Evolutionary conservation across 2,888 invertebrate species (phyloP).

Genomic region (Onchidella celtica): DNA sequence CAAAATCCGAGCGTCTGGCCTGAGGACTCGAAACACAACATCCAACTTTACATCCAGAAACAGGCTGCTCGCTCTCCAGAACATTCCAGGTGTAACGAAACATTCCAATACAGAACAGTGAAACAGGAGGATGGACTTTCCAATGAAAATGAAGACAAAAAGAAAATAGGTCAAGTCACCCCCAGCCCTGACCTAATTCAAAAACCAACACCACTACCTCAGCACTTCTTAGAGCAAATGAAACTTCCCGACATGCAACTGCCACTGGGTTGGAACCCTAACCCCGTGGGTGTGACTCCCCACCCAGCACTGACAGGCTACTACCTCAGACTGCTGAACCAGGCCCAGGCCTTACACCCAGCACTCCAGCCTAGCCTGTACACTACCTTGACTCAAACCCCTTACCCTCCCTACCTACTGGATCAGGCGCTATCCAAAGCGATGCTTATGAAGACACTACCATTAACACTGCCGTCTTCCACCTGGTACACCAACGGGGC

Average conservation of each 20-base stretch:
- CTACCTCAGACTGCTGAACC: constrained; percentile 25
- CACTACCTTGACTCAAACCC: background rate
- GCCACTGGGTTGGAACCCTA: background rate
- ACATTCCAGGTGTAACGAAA: background rate
- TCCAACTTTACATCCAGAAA: too few species aligned
- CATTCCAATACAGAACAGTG: background rate
- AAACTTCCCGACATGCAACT: background rate
- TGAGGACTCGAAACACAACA: background rate
- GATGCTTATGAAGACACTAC: background rate
- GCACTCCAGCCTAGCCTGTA: constrained; percentile 25
- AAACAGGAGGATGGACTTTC: background rate
- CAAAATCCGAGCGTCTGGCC: too few species aligned
- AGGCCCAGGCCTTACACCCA: constrained; percentile 31
- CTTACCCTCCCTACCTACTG: background rate
- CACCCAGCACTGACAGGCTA: constrained; percentile 20
- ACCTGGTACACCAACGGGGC: constrained; percentile 11
- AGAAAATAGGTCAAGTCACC: too few species aligned
- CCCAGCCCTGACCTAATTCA: background rate
- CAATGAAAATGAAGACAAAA: background rate
- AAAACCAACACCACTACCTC: background rate
- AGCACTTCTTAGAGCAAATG: background rate
- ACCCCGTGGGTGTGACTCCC: background rate
- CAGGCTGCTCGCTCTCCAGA: background rate
- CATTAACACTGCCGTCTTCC: background rate
- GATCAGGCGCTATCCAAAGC: background rate